Evolutionary conservation across 2,888 invertebrate species (phyloP).

Genomic region (Parochlus steinenii): DNA sequence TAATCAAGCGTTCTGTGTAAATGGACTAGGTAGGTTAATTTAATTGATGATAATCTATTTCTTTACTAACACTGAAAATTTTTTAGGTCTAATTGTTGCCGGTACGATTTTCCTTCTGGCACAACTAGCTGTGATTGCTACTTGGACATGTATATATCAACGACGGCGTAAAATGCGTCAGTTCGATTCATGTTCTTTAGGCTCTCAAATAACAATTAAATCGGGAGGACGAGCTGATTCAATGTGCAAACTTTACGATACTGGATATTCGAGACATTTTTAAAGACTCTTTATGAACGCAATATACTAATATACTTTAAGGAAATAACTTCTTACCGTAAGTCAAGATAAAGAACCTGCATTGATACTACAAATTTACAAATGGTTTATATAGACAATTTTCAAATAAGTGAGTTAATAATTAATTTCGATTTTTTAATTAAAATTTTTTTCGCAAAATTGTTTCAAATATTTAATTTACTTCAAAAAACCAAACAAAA

Average conservation of each 20-base stretch:
- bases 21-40: conserved; percentile 31
- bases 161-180: conserved; percentile 39
- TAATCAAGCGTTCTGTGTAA: conserved; percentile 31
- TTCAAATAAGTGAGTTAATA: too few relatives aligned
- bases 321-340: too few relatives aligned
- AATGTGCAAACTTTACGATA: conserved; percentile 77
- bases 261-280: conserved; percentile 49
- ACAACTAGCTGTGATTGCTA: conserved; percentile 72
- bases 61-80: neutral
- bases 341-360: too few relatives aligned
- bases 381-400: too few relatives aligned
- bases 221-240: conserved; percentile 57
- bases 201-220: conserved; percentile 35
- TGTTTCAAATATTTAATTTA: too few relatives aligned
- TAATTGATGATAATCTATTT: too few relatives aligned
- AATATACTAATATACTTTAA: too few relatives aligned
- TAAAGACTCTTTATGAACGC: too few relatives aligned
- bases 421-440: too few relatives aligned
- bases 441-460: too few relatives aligned
- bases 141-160: conserved; percentile 81
- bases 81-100: conserved; percentile 60
- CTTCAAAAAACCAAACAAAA: too few relatives aligned
- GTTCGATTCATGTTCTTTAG: conserved; percentile 20
- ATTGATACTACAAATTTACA: too few relatives aligned
- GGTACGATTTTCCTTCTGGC: conserved; percentile 72